Base-by-base conservation (phyloP, 2,797 vertebrate genomes). In the Harpagifer antarcticus region DNA sequence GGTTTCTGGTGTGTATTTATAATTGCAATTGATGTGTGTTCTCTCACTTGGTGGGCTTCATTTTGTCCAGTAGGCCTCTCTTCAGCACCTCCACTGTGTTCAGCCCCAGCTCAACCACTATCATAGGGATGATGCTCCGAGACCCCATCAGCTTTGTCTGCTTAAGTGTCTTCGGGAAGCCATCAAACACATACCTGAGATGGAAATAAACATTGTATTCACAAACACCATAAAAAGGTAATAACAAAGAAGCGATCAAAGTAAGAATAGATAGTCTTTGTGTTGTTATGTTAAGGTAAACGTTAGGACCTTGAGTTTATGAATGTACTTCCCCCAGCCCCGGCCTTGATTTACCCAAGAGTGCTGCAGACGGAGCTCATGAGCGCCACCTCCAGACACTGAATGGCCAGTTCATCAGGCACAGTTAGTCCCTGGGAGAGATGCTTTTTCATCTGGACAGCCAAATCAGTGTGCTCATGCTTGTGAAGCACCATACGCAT, bases 141-240 rank as follows among this genome's bases (percentile, higher is more conserved):
- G 90, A 90, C 79, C 93, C 94, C 92, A 99, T 92, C 73, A 98
- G 87, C 53, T 92, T 90, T 52, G 96, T 90, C 68, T 99, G 98
- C 75, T 92, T 88, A 59, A 89, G 89, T 62, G 97, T 98, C 86
- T 94, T 83, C 40, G 98, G 98, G 83, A 96, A 99, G 42, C 97
- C 97, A 86, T 99, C 98, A 70, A 99, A 88, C 81, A 99, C 94
- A 72, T 96, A 95, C 76, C 98, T 98, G 83, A n/a, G 83, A 86
- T 5, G 12, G 37, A 20, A 83, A 64, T 7, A 31, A 55, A 67
- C 15, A 31, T 31, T 23, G 12, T 47, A 23, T 43, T 67, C 19
- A 74, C 3, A 56, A 19, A 56, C 12, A 27, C 7, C 42, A 13
- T 68, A n/a, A 62, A 40, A 16, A 40, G 50, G 31, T 3, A n/a